Conservation (phyloP, 2,113 vertebrate genomes). For the Chloropsis cyanopogon region DNA sequence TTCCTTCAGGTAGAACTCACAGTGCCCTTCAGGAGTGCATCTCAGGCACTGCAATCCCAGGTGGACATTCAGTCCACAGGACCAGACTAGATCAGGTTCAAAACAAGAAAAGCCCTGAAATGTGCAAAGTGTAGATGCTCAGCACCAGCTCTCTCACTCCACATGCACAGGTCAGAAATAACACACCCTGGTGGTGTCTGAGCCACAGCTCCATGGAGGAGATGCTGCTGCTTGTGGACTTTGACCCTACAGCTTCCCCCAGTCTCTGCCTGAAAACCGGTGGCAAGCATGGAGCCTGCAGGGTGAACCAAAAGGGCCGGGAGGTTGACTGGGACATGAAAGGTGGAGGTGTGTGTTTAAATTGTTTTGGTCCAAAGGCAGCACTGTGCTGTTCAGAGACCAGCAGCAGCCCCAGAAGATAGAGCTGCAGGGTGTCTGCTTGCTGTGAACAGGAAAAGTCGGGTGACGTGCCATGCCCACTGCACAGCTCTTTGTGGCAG, state of each 20-base stretch:
- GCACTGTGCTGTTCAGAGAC: not conserved
- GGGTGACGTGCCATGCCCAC: no score
- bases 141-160: not conserved
- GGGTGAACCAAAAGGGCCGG: not conserved
- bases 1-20: not conserved
- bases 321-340: not conserved
- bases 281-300: not conserved
- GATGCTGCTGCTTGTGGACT: not conserved
- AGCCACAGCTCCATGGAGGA: not conserved
- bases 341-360: not conserved
- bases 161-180: not conserved
- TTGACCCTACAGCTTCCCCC: not conserved
- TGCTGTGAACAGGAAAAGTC: accelerated
- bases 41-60: not conserved
- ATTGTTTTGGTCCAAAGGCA: not conserved
- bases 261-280: not conserved
- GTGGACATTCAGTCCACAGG: not conserved
- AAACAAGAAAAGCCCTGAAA: not conserved
- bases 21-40: not conserved
- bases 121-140: accelerated
- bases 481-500: not conserved
- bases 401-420: not conserved
- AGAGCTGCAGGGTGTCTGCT: not conserved
- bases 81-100: not conserved
- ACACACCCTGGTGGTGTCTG: accelerated